Conservation (phyloP, 1,140 invertebrate species). For the Nasonia vitripennis region DNA sequence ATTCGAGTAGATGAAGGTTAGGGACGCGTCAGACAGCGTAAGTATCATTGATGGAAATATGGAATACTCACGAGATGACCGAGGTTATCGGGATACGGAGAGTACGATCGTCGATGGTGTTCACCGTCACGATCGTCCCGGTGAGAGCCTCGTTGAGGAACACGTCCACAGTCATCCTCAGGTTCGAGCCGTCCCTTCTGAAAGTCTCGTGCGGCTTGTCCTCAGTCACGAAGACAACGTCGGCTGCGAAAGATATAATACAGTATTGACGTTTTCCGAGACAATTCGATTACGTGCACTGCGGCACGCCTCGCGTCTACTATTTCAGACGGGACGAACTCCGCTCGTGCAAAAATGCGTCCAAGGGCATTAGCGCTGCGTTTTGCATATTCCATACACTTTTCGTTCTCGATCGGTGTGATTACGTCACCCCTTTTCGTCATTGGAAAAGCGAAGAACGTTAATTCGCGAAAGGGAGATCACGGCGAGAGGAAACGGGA, state of each 20-base stretch:
- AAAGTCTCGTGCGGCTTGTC: conserved; percentile 88
- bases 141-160: conserved; percentile 80
- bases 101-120: conserved; percentile 81
- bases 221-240: conserved; percentile 90
- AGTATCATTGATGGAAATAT: neutral
- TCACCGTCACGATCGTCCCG: conserved; percentile 79
- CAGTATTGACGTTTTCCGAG: neutral
- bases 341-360: too few species aligned
- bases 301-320: too few species aligned
- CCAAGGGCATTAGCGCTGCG: too few species aligned
- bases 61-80: conserved; percentile 76
- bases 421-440: too few species aligned
- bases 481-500: neutral
- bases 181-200: conserved; percentile 83
- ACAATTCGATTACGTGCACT: neutral
- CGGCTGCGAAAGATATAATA: conserved; percentile 72
- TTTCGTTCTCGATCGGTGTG: too few species aligned
- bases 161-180: conserved; percentile 78
- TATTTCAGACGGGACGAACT: too few species aligned
- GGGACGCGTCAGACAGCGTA: neutral
- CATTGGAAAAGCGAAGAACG: too few species aligned
- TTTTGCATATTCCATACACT: too few species aligned
- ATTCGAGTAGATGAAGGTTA: neutral
- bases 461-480: neutral
- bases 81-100: conserved; percentile 82